A percentile compares a stretch with the other conserved stretches of the same genome.
Evolutionary conservation across 2,888 invertebrate species (phyloP).

Genomic region (Elaeidobius kamerunicus): DNA sequence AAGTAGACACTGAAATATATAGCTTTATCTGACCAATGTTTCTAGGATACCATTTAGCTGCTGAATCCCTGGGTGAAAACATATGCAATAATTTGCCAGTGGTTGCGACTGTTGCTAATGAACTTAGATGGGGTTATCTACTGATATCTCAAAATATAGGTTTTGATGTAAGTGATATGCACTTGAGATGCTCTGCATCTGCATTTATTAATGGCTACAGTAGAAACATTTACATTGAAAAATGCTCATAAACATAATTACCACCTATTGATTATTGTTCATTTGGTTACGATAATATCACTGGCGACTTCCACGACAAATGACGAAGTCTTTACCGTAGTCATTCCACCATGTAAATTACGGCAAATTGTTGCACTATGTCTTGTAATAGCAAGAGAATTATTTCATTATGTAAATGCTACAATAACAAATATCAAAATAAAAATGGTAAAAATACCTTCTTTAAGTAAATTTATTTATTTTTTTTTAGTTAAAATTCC

Average conservation of each 20-base stretch:
- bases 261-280: not conserved
- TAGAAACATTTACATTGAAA: not conserved
- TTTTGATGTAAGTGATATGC: not conserved
- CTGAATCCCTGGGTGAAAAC: not conserved
- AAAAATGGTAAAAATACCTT: not conserved
- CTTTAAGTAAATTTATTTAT: not conserved
- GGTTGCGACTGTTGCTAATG: not conserved
- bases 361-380: too few species aligned
- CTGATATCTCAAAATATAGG: constrained; percentile 1
- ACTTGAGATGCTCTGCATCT: not conserved
- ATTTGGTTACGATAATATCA: not conserved
- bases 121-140: not conserved
- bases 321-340: not conserved
- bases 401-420: not conserved
- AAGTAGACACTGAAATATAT: too few species aligned
- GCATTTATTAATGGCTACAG: not conserved
- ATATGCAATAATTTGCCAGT: not conserved
- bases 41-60: not conserved
- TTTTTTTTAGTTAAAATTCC: not conserved
- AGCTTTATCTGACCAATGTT: too few species aligned
- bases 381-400: not conserved
- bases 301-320: not conserved
- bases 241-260: not conserved
- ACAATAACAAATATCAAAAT: not conserved
- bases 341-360: not conserved